Percentiles rank a stretch among this genome's conserved stretches.
These are phyloP conservation scores for Myrmecobius fasciatus DNA, from an alignment of 2,113 vertebrate genomes.

Conservation along the genomic window DNA sequence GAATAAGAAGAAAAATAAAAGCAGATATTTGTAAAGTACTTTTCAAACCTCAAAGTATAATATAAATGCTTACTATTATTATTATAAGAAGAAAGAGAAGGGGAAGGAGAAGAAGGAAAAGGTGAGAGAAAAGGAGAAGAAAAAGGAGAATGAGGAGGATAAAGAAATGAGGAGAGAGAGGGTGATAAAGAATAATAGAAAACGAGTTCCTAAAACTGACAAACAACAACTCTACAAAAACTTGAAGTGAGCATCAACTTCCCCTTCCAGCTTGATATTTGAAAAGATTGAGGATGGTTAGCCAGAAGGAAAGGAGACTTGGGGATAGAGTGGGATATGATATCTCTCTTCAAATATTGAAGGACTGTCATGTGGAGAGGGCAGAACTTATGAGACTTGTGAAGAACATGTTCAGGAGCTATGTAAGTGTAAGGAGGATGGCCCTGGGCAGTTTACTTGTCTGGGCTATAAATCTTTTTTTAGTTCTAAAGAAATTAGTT, in stretches of 20 bases:
- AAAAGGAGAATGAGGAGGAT: not conserved
- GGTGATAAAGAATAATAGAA: not conserved
- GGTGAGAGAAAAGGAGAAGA: not conserved
- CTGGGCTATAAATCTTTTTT: not conserved
- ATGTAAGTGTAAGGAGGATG: not conserved
- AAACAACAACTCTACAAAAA: not conserved
- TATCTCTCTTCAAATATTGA: not conserved
- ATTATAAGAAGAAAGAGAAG: not conserved
- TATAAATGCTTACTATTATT: not conserved
- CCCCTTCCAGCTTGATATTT: not conserved
- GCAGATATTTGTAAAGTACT: not conserved
- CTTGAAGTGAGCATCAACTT: not conserved
- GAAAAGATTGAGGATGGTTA: not conserved
- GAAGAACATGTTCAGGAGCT: not conserved
- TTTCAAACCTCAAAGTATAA: not conserved
- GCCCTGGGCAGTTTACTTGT: not conserved
- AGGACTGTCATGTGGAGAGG: not conserved
- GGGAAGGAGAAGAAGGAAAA: not conserved
- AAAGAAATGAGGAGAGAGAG: not conserved
- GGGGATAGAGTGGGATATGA: not conserved
- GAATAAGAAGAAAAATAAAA: not conserved
- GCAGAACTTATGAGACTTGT: not conserved
- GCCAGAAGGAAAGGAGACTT: not conserved
- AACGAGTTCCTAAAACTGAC: not conserved
- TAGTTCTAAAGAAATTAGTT: not conserved